phyloP scores from a whole-genome alignment of 2,888 invertebrate genomes.

The Congeria kusceri region DNA sequence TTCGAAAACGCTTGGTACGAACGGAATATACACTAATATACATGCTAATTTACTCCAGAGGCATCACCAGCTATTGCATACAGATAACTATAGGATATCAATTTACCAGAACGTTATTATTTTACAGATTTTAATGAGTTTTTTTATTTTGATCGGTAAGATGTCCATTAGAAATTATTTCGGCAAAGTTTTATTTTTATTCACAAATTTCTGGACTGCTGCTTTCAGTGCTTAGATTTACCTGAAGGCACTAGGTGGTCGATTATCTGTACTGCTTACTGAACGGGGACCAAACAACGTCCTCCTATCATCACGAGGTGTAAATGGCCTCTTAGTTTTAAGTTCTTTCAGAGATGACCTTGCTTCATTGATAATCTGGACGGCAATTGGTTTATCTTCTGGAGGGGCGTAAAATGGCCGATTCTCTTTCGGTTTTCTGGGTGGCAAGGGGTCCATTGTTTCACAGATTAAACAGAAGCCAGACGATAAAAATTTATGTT shows the following conservation, averaged over 20 bases:
- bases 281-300: slow-evolving; percentile 89
- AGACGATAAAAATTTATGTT: not conserved
- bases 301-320: slow-evolving; percentile 92
- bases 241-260: slow-evolving; percentile 85
- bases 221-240: no score
- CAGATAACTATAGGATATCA: no score
- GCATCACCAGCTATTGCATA: no score
- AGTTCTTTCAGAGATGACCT: slow-evolving; percentile 87
- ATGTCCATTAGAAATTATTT: no score
- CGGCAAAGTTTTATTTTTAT: no score
- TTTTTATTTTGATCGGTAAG: no score
- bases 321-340: slow-evolving; percentile 93
- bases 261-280: slow-evolving; percentile 78
- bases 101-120: no score
- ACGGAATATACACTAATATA: no score
- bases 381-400: slow-evolving; percentile 78
- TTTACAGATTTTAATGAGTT: no score
- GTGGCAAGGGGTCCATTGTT: slow-evolving; percentile 64
- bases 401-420: slow-evolving; percentile 83
- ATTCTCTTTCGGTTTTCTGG: slow-evolving; percentile 70
- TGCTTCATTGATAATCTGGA: slow-evolving; percentile 84
- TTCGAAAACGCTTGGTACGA: no score
- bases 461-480: not conserved
- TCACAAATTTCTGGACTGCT: no score
- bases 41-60: no score